Conservation (phyloP, 2,113 vertebrate genomes). For the Pedetes capensis region DNA sequence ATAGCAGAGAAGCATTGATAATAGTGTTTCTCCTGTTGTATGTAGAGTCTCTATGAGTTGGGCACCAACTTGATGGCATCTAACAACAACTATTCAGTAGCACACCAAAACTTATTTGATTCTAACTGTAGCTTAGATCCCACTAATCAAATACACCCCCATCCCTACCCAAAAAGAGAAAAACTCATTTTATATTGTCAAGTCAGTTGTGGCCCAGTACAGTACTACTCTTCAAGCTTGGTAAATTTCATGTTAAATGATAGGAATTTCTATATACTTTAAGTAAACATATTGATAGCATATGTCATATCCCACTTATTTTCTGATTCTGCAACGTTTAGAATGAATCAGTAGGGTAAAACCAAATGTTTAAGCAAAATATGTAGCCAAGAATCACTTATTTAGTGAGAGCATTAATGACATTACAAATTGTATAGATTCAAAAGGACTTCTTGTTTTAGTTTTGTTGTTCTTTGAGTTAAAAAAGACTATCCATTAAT, state of each 20-base stretch:
- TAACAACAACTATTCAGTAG: no score
- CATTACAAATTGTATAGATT: background rate
- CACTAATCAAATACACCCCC: background rate
- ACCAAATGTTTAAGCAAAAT: background rate
- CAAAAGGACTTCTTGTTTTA: conserved; percentile 18
- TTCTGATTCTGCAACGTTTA: background rate
- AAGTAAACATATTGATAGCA: background rate
- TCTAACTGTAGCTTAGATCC: background rate
- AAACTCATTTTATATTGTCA: background rate
- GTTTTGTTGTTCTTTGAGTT: background rate
- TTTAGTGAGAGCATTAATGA: background rate
- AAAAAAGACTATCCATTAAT: background rate
- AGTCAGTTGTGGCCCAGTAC: background rate
- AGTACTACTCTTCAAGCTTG: background rate
- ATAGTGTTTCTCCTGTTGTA: no score
- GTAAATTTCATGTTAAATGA: background rate
- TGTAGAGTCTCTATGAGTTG: no score
- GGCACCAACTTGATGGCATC: no score
- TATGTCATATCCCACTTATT: background rate
- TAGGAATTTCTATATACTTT: background rate
- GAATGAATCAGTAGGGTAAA: background rate
- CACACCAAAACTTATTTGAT: background rate
- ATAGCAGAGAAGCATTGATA: no score
- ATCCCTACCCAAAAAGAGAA: background rate
- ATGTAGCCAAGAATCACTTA: background rate